phyloP scores from a whole-genome alignment of 2,888 invertebrate genomes.

The Clitarchus hookeri region DNA sequence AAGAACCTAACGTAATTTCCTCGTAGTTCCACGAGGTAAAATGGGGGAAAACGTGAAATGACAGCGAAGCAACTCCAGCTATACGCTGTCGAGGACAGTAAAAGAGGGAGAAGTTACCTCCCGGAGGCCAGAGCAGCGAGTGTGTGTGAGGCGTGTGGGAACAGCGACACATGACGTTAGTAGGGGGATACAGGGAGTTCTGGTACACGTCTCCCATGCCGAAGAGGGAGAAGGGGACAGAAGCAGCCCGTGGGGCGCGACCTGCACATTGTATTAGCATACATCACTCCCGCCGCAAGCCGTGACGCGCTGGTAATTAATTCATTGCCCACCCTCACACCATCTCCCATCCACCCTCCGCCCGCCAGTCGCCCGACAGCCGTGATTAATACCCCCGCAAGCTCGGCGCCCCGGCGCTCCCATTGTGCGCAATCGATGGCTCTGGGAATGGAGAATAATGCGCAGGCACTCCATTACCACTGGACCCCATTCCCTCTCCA shows the following conservation, averaged over 20 bases:
- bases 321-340: not conserved
- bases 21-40: too few species aligned
- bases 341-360: not conserved
- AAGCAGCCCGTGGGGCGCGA: not conserved
- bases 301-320: conserved; percentile 14
- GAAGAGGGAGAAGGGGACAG: not conserved
- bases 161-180: conserved; percentile 7
- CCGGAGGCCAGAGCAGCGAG: not conserved
- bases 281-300: conserved; percentile 14
- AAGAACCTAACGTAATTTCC: too few species aligned
- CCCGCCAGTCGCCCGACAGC: not conserved
- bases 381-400: conserved; percentile 6
- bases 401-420: not conserved
- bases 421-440: conserved; percentile 14
- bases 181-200: not conserved
- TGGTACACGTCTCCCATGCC: not conserved
- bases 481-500: not conserved
- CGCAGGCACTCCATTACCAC: conserved; percentile 14
- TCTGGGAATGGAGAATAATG: conserved; percentile 10
- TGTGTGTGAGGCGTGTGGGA: not conserved
- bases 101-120: too few species aligned
- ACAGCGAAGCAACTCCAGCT: too few species aligned
- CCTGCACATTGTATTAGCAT: conserved; percentile 14
- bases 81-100: too few species aligned
- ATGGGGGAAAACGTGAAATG: too few species aligned